Evolutionary conservation across 2,113 vertebrate species (phyloP).

Genomic region (Corapipo altera): DNA sequence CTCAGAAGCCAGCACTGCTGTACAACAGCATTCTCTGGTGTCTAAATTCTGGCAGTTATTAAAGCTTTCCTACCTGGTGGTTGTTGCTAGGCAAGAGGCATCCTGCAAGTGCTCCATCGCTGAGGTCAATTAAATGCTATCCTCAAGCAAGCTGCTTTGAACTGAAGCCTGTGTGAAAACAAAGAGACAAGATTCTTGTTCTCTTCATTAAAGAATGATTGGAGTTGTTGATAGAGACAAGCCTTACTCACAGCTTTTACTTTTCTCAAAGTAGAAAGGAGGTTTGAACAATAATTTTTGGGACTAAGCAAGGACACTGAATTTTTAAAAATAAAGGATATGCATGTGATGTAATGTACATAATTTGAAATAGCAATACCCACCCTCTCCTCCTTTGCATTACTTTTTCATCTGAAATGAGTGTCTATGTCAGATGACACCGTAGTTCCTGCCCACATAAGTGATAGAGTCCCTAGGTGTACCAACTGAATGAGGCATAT

Average conservation of each 20-base stretch:
- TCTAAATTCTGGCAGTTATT: neutral
- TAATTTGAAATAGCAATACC: neutral
- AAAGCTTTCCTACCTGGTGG: neutral
- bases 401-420: neutral
- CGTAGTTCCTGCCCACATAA: neutral
- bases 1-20: neutral
- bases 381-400: neutral
- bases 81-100: constrained; percentile 45
- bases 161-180: constrained; percentile 3
- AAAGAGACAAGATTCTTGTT: neutral
- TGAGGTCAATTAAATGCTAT: constrained; percentile 49
- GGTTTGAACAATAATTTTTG: neutral
- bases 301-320: neutral
- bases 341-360: neutral
- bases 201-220: constrained; percentile 13
- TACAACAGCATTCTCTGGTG: neutral
- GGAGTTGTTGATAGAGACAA: neutral
- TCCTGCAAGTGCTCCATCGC: neutral
- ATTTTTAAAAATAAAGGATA: neutral
- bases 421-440: neutral
- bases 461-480: neutral
- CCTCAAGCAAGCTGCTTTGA: constrained; percentile 39
- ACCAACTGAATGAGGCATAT: neutral
- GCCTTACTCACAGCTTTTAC: neutral
- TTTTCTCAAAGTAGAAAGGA: neutral